A percentile compares a stretch with the other conserved stretches of the same genome.
phyloP scores from a whole-genome alignment of 2,888 invertebrate species.

The Acutogordius australiensis region DNA sequence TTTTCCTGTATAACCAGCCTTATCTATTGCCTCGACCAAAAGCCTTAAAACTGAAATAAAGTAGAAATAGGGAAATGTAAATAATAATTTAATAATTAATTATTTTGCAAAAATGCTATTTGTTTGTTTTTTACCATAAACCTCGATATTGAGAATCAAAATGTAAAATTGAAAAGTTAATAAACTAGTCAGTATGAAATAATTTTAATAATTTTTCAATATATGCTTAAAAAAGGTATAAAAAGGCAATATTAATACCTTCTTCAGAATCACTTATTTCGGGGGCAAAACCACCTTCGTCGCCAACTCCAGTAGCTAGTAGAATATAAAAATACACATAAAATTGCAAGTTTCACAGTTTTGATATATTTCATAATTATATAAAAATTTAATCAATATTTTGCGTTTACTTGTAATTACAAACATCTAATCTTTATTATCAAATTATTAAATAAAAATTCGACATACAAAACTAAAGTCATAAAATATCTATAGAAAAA shows the following conservation, averaged over 20 bases:
- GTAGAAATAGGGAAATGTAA: not conserved
- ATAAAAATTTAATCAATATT: slow-evolving; percentile 49
- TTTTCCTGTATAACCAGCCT: slow-evolving; percentile 83
- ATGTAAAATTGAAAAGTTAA: not conserved
- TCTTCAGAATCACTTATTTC: slow-evolving; percentile 87
- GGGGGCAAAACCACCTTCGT: slow-evolving; percentile 96
- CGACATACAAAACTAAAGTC: not conserved
- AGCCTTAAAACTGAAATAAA: slow-evolving; percentile 37
- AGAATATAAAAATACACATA: slow-evolving; percentile 18
- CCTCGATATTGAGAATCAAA: no score
- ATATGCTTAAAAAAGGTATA: not conserved
- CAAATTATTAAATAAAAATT: not conserved
- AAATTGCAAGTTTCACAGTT: not conserved
- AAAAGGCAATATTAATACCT: slow-evolving; percentile 19
- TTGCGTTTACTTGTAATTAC: no score
- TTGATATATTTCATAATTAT: not conserved
- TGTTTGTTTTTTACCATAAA: no score
- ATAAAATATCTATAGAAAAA: not conserved
- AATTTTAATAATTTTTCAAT: not conserved
- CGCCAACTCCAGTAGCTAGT: slow-evolving; percentile 72
- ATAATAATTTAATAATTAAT: no score
- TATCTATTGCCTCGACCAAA: slow-evolving; percentile 56
- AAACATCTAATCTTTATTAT: no score
- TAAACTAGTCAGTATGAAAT: not conserved
- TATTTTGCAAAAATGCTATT: no score